Conservation (phyloP, 2,888 invertebrate genomes). For the Drosophila macrospina region DNA sequence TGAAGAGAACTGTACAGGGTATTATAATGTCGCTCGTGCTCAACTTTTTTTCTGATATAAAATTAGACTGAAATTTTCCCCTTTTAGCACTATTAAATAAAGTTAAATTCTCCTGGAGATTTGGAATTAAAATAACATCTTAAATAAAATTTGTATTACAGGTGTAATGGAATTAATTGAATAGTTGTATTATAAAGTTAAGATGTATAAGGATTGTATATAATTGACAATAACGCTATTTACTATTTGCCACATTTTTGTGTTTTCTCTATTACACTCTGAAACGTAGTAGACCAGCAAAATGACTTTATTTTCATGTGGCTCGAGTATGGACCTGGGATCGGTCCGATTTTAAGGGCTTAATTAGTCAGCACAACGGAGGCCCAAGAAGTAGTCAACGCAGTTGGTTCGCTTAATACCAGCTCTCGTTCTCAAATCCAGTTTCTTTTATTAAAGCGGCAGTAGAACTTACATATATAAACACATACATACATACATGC, state of each 20-base stretch:
- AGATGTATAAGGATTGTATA: not conserved
- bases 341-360: constrained; percentile 62
- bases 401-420: constrained; percentile 30
- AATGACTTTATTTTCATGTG: constrained; percentile 73
- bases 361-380: constrained; percentile 70
- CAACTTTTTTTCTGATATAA: too few relatives aligned
- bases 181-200: too few relatives aligned
- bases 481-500: constrained; percentile 10
- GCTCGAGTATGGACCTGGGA: constrained; percentile 20
- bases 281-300: constrained; percentile 21
- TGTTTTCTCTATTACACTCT: constrained; percentile 12
- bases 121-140: too few relatives aligned
- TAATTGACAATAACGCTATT: constrained; percentile 3
- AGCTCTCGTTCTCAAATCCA: constrained; percentile 48
- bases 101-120: too few relatives aligned
- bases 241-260: constrained; percentile 9
- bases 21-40: too few relatives aligned
- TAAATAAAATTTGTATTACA: too few relatives aligned
- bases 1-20: too few relatives aligned
- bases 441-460: constrained; percentile 48
- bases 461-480: not conserved
- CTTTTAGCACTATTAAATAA: too few relatives aligned
- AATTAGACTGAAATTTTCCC: too few relatives aligned
- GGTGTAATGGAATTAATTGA: too few relatives aligned
- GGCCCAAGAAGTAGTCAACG: constrained; percentile 34